These are phyloP conservation scores for Brachylomia viminalis DNA, from an alignment of 2,888 invertebrate genomes.

Conservation along the genomic window DNA sequence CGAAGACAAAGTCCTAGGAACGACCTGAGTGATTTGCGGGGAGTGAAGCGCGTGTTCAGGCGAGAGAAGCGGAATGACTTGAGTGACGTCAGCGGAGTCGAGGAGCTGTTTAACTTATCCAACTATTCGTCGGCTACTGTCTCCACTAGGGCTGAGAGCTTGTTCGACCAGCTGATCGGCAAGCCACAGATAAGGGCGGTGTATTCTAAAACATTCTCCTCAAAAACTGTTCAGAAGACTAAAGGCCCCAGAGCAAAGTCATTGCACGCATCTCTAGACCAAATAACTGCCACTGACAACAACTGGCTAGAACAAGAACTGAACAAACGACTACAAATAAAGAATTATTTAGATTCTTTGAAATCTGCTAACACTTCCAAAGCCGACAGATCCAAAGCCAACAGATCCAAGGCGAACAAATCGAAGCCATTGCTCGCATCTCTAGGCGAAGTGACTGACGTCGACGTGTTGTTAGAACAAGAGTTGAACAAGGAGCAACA, in stretches of 20 bases:
- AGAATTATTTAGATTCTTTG: slow-evolving; percentile 48
- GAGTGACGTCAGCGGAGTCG: slow-evolving; percentile 82
- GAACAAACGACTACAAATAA: slow-evolving; percentile 68
- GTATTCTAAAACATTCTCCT: slow-evolving; percentile 79
- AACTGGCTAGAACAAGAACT: slow-evolving; percentile 79
- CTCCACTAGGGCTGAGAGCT: slow-evolving; percentile 66
- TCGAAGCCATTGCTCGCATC: slow-evolving; percentile 74
- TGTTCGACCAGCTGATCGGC: slow-evolving; percentile 79
- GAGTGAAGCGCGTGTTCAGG: slow-evolving; percentile 76
- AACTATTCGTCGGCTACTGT: slow-evolving; percentile 54
- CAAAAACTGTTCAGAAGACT: slow-evolving; percentile 60
- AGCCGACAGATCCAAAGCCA: slow-evolving; percentile 30
- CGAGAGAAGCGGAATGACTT: slow-evolving; percentile 64
- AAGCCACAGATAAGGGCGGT: slow-evolving; percentile 75
- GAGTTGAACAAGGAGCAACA: slow-evolving; percentile 73
- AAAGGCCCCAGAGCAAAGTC: slow-evolving; percentile 69
- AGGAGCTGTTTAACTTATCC: slow-evolving; percentile 78
- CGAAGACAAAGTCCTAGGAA: slow-evolving; percentile 75
- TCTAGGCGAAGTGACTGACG: slow-evolving; percentile 70
- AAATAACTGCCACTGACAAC: slow-evolving; percentile 73
- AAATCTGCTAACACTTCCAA: slow-evolving; percentile 59
- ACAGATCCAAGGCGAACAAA: slow-evolving; percentile 32
- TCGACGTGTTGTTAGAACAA: slow-evolving; percentile 78
- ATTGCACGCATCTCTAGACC: slow-evolving; percentile 72
- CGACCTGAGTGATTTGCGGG: slow-evolving; percentile 79